Percentiles rank a stretch among this genome's conserved stretches.
phyloP scores from a whole-genome alignment of 2,797 vertebrate species.

The Saxicola maurus region DNA sequence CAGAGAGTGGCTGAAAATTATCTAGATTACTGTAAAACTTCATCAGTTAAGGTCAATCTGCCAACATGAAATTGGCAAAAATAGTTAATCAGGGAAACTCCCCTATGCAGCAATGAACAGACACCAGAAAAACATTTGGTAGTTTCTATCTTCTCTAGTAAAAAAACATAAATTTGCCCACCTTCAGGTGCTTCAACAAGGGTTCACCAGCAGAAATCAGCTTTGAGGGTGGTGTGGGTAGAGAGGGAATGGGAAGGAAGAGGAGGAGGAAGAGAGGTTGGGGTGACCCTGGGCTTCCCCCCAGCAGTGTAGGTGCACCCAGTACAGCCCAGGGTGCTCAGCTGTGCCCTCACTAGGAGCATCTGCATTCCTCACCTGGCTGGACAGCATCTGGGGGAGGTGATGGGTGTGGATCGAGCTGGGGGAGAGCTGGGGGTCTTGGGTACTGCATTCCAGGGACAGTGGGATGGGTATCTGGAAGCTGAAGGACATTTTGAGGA shows the following conservation, averaged over 20 bases:
- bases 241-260: neutral
- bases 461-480: too few species aligned
- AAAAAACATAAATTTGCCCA: rapidly evolving
- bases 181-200: neutral
- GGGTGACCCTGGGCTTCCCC: too few species aligned
- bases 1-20: neutral
- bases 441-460: neutral
- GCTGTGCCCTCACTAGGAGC: neutral
- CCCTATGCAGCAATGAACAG: neutral
- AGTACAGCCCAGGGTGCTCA: neutral
- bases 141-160: neutral
- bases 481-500: neutral
- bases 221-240: too few species aligned
- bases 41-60: neutral
- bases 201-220: rapidly evolving
- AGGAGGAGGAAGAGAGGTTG: neutral
- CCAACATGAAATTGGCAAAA: neutral
- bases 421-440: neutral
- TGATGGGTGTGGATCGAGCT: neutral
- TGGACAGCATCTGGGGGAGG: neutral
- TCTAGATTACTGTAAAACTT: neutral
- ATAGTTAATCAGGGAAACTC: neutral
- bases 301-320: too few species aligned
- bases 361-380: neutral
- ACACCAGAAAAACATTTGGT: neutral